Evolutionary conservation across 1,140 invertebrate genomes (phyloP).

Genomic region (Gryllus bimaculatus): DNA sequence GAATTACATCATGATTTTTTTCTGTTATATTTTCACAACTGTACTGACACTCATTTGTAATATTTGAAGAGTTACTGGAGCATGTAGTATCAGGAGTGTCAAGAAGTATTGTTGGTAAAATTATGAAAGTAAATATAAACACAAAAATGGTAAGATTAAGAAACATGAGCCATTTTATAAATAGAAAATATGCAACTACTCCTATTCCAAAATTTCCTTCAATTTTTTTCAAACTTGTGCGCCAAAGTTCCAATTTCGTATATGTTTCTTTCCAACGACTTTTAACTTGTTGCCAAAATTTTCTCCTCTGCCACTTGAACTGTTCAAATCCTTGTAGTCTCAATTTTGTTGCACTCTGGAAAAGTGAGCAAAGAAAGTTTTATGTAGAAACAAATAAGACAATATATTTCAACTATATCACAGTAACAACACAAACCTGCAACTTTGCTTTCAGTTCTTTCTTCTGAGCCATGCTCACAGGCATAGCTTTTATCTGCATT

Average conservation of each 20-base stretch:
- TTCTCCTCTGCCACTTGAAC: slow-evolving; percentile 62
- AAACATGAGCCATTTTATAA: slow-evolving; percentile 70
- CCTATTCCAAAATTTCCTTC: slow-evolving; percentile 73
- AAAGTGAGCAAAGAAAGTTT: slow-evolving; percentile 23
- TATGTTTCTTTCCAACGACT: slow-evolving; percentile 48
- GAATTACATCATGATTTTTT: slow-evolving; percentile 24
- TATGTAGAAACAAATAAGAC: neutral
- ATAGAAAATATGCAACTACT: slow-evolving; percentile 68
- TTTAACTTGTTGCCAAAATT: slow-evolving; percentile 53
- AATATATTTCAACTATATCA: neutral
- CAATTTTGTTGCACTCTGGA: slow-evolving; percentile 65
- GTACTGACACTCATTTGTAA: neutral
- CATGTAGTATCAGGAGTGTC: slow-evolving; percentile 24
- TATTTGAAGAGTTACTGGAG: neutral
- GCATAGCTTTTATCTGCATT: slow-evolving; percentile 73
- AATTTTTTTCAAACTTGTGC: slow-evolving; percentile 55
- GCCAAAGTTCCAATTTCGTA: slow-evolving; percentile 63
- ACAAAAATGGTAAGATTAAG: slow-evolving; percentile 58
- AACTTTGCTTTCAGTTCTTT: slow-evolving; percentile 65
- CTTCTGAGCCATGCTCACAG: slow-evolving; percentile 71
- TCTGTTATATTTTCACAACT: neutral
- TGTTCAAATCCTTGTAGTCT: slow-evolving; percentile 67
- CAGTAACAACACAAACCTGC: slow-evolving; percentile 43
- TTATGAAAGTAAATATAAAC: slow-evolving; percentile 54
- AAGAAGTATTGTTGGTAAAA: slow-evolving; percentile 53